Conservation (phyloP, 2,888 invertebrate species). For the Caenorhabditis panamensis region DNA sequence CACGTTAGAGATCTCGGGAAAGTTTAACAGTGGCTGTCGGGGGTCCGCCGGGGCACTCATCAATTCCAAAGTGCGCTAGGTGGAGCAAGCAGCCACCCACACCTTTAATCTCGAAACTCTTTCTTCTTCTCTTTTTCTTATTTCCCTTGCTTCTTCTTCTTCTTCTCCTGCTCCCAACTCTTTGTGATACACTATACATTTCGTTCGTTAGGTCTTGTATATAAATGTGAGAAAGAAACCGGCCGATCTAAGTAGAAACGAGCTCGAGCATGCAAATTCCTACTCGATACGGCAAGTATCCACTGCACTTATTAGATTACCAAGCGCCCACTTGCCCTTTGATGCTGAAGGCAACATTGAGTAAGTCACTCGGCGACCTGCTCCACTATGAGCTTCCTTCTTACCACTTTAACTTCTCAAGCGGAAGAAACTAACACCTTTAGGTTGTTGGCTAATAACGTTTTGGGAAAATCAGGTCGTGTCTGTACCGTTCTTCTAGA, state of each 20-base stretch:
- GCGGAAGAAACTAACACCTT: too few species aligned
- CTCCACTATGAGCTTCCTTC: too few species aligned
- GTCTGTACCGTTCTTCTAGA: too few species aligned
- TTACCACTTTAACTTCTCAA: too few species aligned
- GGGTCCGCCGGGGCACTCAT: conserved; percentile 16
- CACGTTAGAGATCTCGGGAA: conserved; percentile 2
- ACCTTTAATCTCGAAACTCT: conserved; percentile 50
- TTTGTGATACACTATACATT: conserved; percentile 16
- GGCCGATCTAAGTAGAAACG: too few species aligned
- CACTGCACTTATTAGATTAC: conserved; percentile 47
- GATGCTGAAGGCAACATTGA: too few species aligned
- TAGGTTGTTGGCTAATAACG: too few species aligned
- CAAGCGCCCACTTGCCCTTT: not conserved
- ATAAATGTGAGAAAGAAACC: conserved; percentile 51
- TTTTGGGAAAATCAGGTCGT: too few species aligned
- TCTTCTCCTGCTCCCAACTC: not conserved
- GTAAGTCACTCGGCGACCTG: too few species aligned
- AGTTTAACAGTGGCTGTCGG: conserved; percentile 38
- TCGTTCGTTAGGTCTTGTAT: conserved; percentile 23
- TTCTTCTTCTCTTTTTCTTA: conserved; percentile 12
- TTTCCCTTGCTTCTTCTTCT: conserved; percentile 14
- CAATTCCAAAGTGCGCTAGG: conserved; percentile 51
- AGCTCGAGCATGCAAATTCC: conserved; percentile 46
- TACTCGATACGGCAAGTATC: conserved; percentile 23
- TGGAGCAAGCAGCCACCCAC: conserved; percentile 55